phyloP scores from a whole-genome alignment of 2,888 invertebrate species.

The Melangyna quadrimaculata region DNA sequence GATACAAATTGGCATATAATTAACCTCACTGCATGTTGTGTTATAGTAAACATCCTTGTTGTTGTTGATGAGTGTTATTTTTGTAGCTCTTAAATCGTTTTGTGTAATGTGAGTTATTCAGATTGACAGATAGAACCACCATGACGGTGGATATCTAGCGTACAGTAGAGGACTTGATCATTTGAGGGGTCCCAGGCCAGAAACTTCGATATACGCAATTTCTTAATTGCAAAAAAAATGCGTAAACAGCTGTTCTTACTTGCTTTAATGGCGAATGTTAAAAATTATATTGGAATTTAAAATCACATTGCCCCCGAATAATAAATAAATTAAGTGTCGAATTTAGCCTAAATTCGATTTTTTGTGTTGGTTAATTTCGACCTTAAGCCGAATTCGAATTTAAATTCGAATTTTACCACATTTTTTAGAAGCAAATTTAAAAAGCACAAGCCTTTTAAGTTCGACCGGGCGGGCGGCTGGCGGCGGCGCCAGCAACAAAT shows the following conservation, averaged over 20 bases:
- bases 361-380: too few relatives aligned
- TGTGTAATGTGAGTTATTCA: neutral
- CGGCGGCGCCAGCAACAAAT: too few relatives aligned
- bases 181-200: neutral
- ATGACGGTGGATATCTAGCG: neutral
- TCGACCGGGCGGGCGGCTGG: too few relatives aligned
- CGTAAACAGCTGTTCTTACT: neutral
- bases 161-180: neutral
- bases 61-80: neutral
- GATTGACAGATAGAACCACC: constrained; percentile 4
- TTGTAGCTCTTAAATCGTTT: neutral
- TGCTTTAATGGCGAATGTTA: neutral
- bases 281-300: too few relatives aligned
- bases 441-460: too few relatives aligned
- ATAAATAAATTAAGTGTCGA: too few relatives aligned
- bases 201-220: fast-evolving
- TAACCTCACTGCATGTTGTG: constrained; percentile 5
- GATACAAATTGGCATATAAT: constrained; percentile 15
- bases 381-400: too few relatives aligned
- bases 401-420: too few relatives aligned
- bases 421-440: too few relatives aligned
- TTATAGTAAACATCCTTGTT: neutral
- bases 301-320: too few relatives aligned
- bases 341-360: too few relatives aligned
- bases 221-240: neutral